Evolutionary conservation across 2,113 vertebrate genomes (phyloP).

Genomic region (Xiphorhynchus elegans): DNA sequence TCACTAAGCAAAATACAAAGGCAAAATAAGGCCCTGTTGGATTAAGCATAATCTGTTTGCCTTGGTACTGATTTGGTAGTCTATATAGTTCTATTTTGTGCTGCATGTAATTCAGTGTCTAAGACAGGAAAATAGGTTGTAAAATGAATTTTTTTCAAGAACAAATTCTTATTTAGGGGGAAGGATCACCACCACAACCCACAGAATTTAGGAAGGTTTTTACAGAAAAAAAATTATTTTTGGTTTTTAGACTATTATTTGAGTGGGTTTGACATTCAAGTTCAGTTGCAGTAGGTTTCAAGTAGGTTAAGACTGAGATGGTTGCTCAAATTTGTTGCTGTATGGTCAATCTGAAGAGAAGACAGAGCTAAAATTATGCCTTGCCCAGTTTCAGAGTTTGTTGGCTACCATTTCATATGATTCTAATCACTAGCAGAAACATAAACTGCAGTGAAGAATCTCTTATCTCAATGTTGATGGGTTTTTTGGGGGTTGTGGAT

Average conservation of each 20-base stretch:
- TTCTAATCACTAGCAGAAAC: background rate
- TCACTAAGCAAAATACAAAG: background rate
- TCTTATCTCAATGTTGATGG: background rate
- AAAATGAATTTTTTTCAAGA: background rate
- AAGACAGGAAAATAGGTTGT: background rate
- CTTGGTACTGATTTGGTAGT: background rate
- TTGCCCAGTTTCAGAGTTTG: background rate
- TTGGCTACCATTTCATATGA: background rate
- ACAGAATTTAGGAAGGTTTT: background rate
- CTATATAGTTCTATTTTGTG: background rate
- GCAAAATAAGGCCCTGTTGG: background rate
- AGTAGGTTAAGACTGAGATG: background rate
- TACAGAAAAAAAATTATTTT: background rate
- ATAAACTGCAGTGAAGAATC: background rate
- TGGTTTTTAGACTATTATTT: background rate
- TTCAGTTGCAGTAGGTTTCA: background rate
- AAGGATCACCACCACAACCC: background rate
- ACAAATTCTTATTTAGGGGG: background rate
- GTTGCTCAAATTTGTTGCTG: background rate
- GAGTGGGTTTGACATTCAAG: background rate
- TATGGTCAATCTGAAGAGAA: background rate
- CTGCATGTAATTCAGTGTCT: background rate
- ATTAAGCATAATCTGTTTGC: background rate
- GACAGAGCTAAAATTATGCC: background rate
- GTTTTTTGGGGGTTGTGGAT: background rate